Conservation (phyloP, 2,797 vertebrate species). For the Syngnathus acus region DNA sequence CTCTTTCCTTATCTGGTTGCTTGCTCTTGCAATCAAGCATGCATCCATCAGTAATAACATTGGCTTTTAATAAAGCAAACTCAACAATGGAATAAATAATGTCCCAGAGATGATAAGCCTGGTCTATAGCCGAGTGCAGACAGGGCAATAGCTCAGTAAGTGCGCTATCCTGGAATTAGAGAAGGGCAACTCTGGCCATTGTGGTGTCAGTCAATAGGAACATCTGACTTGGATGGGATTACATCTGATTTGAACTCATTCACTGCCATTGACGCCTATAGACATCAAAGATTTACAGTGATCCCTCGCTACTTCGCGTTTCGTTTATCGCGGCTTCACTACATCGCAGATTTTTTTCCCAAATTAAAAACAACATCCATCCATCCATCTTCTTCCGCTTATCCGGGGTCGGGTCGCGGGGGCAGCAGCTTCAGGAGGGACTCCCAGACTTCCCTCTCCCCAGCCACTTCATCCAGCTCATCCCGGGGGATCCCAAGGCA, state of each 20-base stretch:
- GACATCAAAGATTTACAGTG: no score
- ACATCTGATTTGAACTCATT: background rate
- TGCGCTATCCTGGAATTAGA: slow-evolving; percentile 17
- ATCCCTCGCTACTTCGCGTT: no score
- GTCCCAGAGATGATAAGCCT: slow-evolving; percentile 45
- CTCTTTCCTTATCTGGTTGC: slow-evolving; percentile 45
- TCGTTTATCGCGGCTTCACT: no score
- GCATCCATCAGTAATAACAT: slow-evolving; percentile 52
- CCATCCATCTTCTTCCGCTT: no score
- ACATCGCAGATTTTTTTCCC: no score
- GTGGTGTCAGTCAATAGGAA: slow-evolving; percentile 13
- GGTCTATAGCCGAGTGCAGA: slow-evolving; percentile 29
- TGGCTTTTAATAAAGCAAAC: slow-evolving; percentile 60
- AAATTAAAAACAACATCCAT: no score
- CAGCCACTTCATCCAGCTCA: no score
- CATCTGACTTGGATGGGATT: slow-evolving; percentile 17
- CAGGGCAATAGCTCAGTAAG: slow-evolving; percentile 27
- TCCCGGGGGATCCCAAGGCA: no score
- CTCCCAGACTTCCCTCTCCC: no score
- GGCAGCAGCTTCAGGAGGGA: no score
- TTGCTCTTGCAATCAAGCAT: slow-evolving; percentile 44
- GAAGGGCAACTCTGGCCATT: slow-evolving; percentile 14
- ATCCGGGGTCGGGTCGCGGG: no score
- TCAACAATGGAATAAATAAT: slow-evolving; percentile 46
- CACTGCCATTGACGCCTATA: no score